phyloP scores from a whole-genome alignment of 2,888 invertebrate genomes.

The Poecilobothrus nobilitatus region DNA sequence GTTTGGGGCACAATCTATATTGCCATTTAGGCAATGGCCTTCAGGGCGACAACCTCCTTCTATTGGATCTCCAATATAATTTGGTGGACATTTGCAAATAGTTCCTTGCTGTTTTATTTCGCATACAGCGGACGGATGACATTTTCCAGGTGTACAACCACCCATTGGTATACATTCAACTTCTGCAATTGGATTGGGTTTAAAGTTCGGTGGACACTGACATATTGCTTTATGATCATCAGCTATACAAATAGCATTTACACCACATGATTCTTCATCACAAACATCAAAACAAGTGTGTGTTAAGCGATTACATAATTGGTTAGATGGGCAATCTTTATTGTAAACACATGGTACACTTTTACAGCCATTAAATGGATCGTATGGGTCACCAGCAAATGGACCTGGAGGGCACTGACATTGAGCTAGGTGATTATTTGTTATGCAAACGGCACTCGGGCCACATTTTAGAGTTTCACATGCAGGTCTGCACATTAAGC shows the following conservation, averaged over 20 bases:
- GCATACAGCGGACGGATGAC: slow-evolving; percentile 73
- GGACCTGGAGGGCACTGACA: slow-evolving; percentile 85
- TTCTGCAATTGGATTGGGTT: slow-evolving; percentile 74
- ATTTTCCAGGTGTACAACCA: slow-evolving; percentile 67
- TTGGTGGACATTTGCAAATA: slow-evolving; percentile 69
- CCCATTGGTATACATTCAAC: slow-evolving; percentile 66
- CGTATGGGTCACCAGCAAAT: slow-evolving; percentile 78
- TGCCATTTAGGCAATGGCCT: slow-evolving; percentile 63
- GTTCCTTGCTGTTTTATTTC: slow-evolving; percentile 59
- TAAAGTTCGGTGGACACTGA: slow-evolving; percentile 77
- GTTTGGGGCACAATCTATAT: slow-evolving; percentile 66
- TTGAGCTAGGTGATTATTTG: slow-evolving; percentile 80
- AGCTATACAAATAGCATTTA: slow-evolving; percentile 78
- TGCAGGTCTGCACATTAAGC: slow-evolving; percentile 63
- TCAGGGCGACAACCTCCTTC: slow-evolving; percentile 68
- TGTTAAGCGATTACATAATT: slow-evolving; percentile 73
- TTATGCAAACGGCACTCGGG: slow-evolving; percentile 77
- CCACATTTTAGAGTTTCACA: slow-evolving; percentile 73
- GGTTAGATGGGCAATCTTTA: slow-evolving; percentile 68
- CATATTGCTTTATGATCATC: slow-evolving; percentile 75
- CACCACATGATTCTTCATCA: slow-evolving; percentile 72
- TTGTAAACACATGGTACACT: slow-evolving; percentile 81
- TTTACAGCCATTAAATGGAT: slow-evolving; percentile 63
- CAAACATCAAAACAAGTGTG: slow-evolving; percentile 77
- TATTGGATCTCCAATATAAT: slow-evolving; percentile 68